A percentile compares a stretch with the other conserved stretches of the same genome.
phyloP scores from a whole-genome alignment of 2,797 vertebrate genomes.

The Naso thynnoides region DNA sequence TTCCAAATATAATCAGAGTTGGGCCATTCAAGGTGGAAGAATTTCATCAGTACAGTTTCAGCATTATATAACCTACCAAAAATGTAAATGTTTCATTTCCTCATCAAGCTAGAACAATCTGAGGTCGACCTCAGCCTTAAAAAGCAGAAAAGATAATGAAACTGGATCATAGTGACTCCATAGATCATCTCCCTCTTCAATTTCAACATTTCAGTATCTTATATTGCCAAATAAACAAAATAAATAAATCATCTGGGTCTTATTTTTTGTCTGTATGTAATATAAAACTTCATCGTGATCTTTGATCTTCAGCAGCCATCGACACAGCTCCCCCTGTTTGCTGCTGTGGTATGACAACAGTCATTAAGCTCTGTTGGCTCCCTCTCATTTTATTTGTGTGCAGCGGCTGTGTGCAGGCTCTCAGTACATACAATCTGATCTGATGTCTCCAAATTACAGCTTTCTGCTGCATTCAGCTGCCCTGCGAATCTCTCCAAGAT shows the following conservation, averaged over 20 bases:
- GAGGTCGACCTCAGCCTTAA: constrained; percentile 11
- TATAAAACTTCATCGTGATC: constrained; percentile 8
- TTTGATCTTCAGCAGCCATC: constrained; percentile 31
- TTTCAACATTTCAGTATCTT: constrained; percentile 9
- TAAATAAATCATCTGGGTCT: neutral
- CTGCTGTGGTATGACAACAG: constrained; percentile 2
- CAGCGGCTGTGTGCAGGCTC: constrained; percentile 20
- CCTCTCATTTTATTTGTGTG: constrained; percentile 30
- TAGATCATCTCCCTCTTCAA: constrained; percentile 33
- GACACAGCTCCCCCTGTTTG: constrained; percentile 22
- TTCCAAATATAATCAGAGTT: neutral
- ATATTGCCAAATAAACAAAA: too few species aligned
- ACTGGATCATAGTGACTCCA: constrained; percentile 28
- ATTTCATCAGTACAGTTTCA: constrained; percentile 16
- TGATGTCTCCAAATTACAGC: constrained; percentile 66
- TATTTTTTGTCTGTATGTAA: neutral
- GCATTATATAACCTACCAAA: constrained; percentile 25
- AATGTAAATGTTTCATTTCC: constrained; percentile 39
- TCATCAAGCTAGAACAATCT: constrained; percentile 44
- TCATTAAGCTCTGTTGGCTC: constrained; percentile 42
- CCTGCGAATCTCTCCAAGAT: constrained; percentile 37
- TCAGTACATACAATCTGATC: constrained; percentile 40
- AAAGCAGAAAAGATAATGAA: constrained; percentile 30
- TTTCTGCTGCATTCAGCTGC: constrained; percentile 41
- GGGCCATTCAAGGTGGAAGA: neutral